phyloP scores from a whole-genome alignment of 37 sponge, comb jelly and placozoan genomes.

The Mnemiopsis leidyi region DNA sequence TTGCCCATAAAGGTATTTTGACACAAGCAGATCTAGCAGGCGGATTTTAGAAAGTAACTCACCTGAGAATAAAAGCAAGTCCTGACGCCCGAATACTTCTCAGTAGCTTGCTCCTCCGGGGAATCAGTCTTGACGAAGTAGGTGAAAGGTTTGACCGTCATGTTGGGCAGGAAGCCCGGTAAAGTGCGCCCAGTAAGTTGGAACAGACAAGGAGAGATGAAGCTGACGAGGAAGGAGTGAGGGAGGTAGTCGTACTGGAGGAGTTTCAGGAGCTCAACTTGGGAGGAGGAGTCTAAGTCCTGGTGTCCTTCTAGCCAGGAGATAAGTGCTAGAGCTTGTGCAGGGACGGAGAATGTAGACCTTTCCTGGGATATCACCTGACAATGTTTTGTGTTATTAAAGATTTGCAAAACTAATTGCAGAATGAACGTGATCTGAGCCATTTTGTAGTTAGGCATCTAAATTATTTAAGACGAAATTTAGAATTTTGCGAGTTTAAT shows the following conservation, averaged over 20 bases:
- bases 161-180: neutral
- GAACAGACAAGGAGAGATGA: slow-evolving; percentile 19
- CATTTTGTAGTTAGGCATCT: neutral
- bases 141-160: neutral
- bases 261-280: neutral
- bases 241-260: slow-evolving; percentile 3
- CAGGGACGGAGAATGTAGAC: slow-evolving; percentile 4
- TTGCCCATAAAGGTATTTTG: too few species aligned
- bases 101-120: slow-evolving; percentile 29
- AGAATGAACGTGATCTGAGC: neutral
- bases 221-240: neutral
- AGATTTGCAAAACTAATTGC: too few species aligned
- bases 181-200: neutral
- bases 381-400: too few species aligned
- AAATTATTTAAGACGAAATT: too few species aligned
- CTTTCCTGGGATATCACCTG: neutral
- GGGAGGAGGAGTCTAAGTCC: neutral
- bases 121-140: neutral
- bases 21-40: too few species aligned
- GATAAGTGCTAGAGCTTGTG: neutral
- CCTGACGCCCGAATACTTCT: slow-evolving; percentile 4
- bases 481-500: too few species aligned
- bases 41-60: too few species aligned
- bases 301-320: neutral
- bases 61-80: slow-evolving; percentile 1